A percentile compares a stretch with the other conserved stretches of the same genome.
These are phyloP conservation scores for Rutpela maculata DNA, from an alignment of 2,888 invertebrate genomes.

Conservation along the genomic window DNA sequence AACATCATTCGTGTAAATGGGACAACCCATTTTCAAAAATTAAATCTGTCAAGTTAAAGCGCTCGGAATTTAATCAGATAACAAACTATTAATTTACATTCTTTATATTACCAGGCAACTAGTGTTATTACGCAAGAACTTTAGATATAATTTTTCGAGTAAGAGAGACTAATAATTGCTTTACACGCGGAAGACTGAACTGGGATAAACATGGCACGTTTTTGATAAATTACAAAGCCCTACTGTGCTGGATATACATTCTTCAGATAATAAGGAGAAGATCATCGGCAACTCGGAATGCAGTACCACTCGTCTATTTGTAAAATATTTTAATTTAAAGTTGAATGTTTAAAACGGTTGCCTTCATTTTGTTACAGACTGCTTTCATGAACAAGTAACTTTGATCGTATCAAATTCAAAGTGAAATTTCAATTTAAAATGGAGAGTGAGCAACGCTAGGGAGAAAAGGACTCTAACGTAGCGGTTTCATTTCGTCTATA, in stretches of 20 bases:
- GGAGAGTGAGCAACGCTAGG: constrained; percentile 60
- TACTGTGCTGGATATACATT: neutral
- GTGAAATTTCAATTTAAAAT: constrained; percentile 71
- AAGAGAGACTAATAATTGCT: no score
- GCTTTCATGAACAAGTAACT: constrained; percentile 62
- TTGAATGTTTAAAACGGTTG: constrained; percentile 60
- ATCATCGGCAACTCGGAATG: constrained; percentile 38
- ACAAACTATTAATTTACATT: no score
- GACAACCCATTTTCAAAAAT: no score
- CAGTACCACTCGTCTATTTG: constrained; percentile 56
- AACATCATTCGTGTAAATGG: no score
- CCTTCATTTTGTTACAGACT: constrained; percentile 56
- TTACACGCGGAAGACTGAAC: neutral
- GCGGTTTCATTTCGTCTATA: constrained; percentile 64
- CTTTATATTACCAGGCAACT: no score
- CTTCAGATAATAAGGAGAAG: constrained; percentile 5
- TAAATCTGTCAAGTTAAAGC: no score
- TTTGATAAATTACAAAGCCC: neutral
- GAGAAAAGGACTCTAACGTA: constrained; percentile 51
- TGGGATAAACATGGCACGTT: neutral
- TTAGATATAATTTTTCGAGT: no score
- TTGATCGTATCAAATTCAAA: constrained; percentile 70
- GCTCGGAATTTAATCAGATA: no score
- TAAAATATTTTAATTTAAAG: constrained; percentile 61
- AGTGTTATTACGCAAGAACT: no score